Base-by-base conservation (phyloP, 2,113 vertebrate genomes). In the Equus quagga region DNA sequence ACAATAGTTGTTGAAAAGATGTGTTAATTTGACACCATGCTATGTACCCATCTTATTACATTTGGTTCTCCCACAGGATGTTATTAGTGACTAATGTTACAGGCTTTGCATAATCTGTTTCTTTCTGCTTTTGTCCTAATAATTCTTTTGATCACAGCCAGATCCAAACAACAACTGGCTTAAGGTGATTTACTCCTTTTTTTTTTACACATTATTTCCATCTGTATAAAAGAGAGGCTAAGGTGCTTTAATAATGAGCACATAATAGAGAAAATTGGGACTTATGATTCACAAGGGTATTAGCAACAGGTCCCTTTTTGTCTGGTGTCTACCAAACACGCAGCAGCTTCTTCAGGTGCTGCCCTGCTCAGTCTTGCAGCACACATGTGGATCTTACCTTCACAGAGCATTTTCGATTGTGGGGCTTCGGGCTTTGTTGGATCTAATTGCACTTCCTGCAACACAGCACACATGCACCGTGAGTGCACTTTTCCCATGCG, bases 51-150 rank as follows among this genome's bases (percentile, higher is more conserved):
- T 93, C 65, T 90, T 91, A 78, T 62, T 88, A 60, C 85, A 91
- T 91, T 88, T 82, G 33, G n/a, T 95, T 97, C 72, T 86, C 81
- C 67, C 91, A 91, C 76, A 94, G 78, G 72, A 89, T 85, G 23
- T 54, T 93, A 79, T 97, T 96, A 96, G 49, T 96, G 89, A 97
- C 81, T 95, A 88, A 88, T 93, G 41, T 92, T 90, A 94, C 54
- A 91, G 41, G n/a, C 26, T 85, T 97, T 94, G 64, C 80, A 90
- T 84, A 87, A 95, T 92, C 72, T 69, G 23, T 75, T 94, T 95
- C 56, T 87, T 94, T 94, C 80, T 92, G 83, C 65, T 78, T 97
- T 95, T 97, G 41, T 95, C 69, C 62, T 96, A 91, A 85, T 65
- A 90, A 72, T 73, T 92, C 65, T 97, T 94, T 95, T 82, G 67